Conservation (phyloP, 2,888 invertebrate genomes). For the Synergus gifuensis region DNA sequence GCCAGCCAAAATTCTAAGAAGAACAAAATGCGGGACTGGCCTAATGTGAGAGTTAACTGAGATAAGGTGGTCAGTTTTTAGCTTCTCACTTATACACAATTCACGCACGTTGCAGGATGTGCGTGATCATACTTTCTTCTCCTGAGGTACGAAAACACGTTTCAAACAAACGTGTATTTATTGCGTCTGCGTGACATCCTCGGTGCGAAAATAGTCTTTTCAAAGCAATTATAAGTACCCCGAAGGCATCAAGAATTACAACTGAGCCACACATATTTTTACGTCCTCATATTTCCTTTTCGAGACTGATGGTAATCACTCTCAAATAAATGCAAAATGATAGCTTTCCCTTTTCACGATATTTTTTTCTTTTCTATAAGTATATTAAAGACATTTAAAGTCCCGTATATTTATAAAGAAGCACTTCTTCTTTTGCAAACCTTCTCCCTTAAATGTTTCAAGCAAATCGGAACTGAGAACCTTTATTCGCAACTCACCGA, state of each 20-base stretch:
- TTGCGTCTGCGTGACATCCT: constrained; percentile 39
- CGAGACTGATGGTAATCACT: too few species aligned
- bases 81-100: constrained; percentile 2
- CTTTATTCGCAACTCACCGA: neutral
- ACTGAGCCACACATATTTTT: neutral
- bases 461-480: neutral
- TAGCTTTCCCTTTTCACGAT: neutral
- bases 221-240: constrained; percentile 11
- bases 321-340: neutral
- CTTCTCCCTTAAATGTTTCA: neutral
- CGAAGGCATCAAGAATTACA: neutral
- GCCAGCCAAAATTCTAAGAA: too few species aligned
- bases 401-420: neutral
- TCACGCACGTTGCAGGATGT: constrained; percentile 54
- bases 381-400: too few species aligned
- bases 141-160: neutral
- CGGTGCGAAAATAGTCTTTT: constrained; percentile 34
- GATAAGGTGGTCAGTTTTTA: constrained; percentile 28
- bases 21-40: too few species aligned
- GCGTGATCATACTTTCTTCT: constrained; percentile 50
- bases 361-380: neutral
- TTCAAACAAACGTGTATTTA: constrained; percentile 15
- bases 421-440: neutral
- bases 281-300: neutral
- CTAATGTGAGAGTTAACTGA: too few species aligned